A percentile compares a stretch with the other conserved stretches of the same genome.
Evolutionary conservation across 2,113 vertebrate genomes (phyloP).

Genomic region (pig (Sus scrofa)): T2T-Sscrofa CM000813.6:24756501-24757000

Average conservation of each 20-base stretch:
- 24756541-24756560: no score
- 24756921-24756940: background rate
- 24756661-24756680: background rate
- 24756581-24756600: no score
- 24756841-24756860: rapidly evolving
- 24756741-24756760: background rate
- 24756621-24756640: background rate
- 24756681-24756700: background rate
- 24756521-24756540: no score
- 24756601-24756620: background rate
- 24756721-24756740: background rate
- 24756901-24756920: background rate
- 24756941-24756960: background rate
- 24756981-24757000: background rate
- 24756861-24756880: background rate
- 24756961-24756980: background rate
- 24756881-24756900: background rate
- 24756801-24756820: background rate
- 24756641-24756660: background rate
- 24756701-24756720: background rate
- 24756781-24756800: background rate
- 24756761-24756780: background rate
- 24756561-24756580: no score
- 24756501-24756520: no score
- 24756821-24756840: background rate